Evolutionary conservation across 2,888 invertebrate species (phyloP), one percentile per base, ranked within the genome.

Genomic region (Abrostola triplasia): DNA sequence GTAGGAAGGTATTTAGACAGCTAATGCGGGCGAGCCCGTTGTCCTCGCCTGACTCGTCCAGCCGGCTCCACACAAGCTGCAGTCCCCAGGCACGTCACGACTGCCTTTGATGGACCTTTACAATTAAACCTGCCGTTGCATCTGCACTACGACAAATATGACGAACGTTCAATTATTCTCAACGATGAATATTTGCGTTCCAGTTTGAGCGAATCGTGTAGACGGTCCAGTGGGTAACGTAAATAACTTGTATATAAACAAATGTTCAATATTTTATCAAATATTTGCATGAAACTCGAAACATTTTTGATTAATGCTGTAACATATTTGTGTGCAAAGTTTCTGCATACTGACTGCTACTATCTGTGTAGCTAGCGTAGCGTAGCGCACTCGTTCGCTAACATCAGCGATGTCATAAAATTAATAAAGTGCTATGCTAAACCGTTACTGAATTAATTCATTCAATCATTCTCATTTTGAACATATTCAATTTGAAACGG

Each of bases 221-320:
- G 59, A 61, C 65, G 56, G 50, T 65, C 67, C 58, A 70, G 66
- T 76, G 68, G 70, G 77, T 79, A 78, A 82, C 77, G 77, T 53
- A 78, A 81, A 78, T 78, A 67, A 71, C 60, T 71, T 74, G 59
- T 63, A 59, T 63, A 62, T 70, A 72, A 76, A 79, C 77, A 77
- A 79, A 78, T 70, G 71, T 62, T 49, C 63, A 74, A 72, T 78
- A 77, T 78, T 81, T 75, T 73, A 75, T 62, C 67, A 62, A 77
- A 77, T 69, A 80, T 82, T 81, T 78, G 76, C 76, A 78, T 82
- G 77, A 73, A 70, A 82, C 82, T 74, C 53, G 72, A 68, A 66
- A 59, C 67, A 55, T 59, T 69, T n/a, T 49, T 62, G 60, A 70
- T 57, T 54, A 64, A 67, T 66, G 62, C 61, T 42, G 37, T 61